These are phyloP conservation scores for Laodelphax striatellus DNA, from an alignment of 1,140 invertebrate genomes.

Conservation along the genomic window DNA sequence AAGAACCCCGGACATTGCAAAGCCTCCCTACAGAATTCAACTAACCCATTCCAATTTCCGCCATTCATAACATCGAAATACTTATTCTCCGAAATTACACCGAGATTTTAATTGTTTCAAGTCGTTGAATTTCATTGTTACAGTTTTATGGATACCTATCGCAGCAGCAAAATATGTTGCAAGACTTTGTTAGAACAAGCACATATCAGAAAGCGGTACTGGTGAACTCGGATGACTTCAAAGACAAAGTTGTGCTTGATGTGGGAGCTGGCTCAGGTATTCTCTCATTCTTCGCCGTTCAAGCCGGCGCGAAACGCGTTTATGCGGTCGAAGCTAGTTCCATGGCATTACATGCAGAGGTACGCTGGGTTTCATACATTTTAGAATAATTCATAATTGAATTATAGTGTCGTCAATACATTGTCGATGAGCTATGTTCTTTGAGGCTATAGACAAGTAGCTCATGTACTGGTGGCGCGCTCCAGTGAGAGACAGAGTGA, in stretches of 20 bases:
- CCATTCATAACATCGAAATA: background rate
- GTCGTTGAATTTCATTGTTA: conserved; percentile 29
- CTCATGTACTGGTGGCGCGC: too few relatives aligned
- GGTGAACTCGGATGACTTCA: conserved; percentile 86
- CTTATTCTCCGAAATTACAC: background rate
- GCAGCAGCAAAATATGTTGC: conserved; percentile 99
- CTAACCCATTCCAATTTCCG: background rate
- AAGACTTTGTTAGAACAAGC: conserved; percentile 95
- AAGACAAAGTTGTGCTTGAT: conserved; percentile 86
- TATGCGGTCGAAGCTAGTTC: conserved; percentile 98
- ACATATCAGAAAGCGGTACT: conserved; percentile 97
- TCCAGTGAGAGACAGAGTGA: too few relatives aligned
- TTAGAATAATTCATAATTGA: background rate
- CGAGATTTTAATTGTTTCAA: background rate
- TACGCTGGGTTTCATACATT: conserved; percentile 29
- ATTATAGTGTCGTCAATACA: too few relatives aligned
- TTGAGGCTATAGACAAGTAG: too few relatives aligned
- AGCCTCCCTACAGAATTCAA: background rate
- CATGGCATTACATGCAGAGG: conserved; percentile 94
- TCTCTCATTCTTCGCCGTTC: conserved; percentile 94
- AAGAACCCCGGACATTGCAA: too few relatives aligned
- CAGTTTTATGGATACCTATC: conserved; percentile 98
- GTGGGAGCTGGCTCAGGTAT: conserved; percentile 97
- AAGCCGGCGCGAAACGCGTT: conserved; percentile 92
- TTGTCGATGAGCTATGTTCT: too few relatives aligned